Conservation (phyloP, 2,113 vertebrate genomes). For the Chloropsis cyanopogon region DNA sequence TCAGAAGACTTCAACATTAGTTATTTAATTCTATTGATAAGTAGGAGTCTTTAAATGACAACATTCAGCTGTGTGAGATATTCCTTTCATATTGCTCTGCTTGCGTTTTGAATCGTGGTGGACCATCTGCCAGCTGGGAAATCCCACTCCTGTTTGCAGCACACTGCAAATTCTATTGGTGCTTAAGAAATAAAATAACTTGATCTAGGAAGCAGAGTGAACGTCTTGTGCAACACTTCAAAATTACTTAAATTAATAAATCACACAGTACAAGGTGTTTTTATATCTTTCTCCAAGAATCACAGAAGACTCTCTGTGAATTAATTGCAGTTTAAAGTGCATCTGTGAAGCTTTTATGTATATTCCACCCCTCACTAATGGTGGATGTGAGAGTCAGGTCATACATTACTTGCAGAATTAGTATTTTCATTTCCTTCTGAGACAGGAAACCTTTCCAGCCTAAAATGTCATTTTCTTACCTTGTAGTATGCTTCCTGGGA, state of each 20-base stretch:
- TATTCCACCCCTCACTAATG: not conserved
- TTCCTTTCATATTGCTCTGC: not conserved
- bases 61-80: not conserved
- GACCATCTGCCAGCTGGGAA: not conserved
- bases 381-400: not conserved
- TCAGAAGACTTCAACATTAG: not conserved
- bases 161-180: not conserved
- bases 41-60: not conserved
- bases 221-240: not conserved
- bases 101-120: not conserved
- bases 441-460: not conserved
- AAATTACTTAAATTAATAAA: slow-evolving; percentile 3
- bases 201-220: not conserved
- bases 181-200: not conserved
- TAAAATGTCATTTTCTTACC: not conserved
- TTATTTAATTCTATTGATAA: not conserved
- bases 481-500: not conserved
- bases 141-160: not conserved
- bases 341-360: not conserved
- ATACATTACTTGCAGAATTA: not conserved
- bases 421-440: not conserved
- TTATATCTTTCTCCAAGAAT: not conserved
- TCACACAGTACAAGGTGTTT: not conserved
- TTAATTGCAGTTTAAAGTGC: not conserved
- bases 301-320: not conserved